phyloP scores from a whole-genome alignment of 2,113 vertebrate species.

The Hippocampus guttulatus region DNA sequence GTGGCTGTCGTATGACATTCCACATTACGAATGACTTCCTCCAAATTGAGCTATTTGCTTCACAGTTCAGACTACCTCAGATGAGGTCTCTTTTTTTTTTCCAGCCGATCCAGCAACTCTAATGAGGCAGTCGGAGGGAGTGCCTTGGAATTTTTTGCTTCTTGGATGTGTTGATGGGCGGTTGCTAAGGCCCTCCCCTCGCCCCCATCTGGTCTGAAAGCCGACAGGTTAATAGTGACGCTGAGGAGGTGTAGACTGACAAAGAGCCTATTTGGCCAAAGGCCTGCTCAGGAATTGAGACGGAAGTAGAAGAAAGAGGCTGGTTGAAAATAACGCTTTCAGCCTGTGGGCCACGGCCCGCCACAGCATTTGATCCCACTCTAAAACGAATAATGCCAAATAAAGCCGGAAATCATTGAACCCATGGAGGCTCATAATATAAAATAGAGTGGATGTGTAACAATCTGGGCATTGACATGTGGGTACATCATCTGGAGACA shows the following conservation, averaged over 20 bases:
- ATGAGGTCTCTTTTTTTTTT: background rate
- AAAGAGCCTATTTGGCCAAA: background rate
- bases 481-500: background rate
- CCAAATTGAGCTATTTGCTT: background rate
- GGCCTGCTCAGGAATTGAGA: background rate
- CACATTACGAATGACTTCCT: background rate
- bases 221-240: constrained; percentile 1
- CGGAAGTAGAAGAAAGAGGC: background rate
- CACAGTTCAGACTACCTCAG: background rate
- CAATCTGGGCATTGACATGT: background rate
- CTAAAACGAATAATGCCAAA: background rate
- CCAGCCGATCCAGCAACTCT: background rate
- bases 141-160: background rate
- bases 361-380: background rate
- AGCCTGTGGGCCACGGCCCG: background rate
- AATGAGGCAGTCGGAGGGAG: background rate
- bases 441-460: background rate
- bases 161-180: background rate
- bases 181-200: background rate
- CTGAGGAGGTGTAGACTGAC: background rate
- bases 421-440: background rate
- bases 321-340: background rate
- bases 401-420: background rate
- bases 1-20: background rate
- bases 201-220: background rate